These are phyloP conservation scores for Drepana arcuata DNA, from an alignment of 1,140 invertebrate genomes.

Conservation along the genomic window DNA sequence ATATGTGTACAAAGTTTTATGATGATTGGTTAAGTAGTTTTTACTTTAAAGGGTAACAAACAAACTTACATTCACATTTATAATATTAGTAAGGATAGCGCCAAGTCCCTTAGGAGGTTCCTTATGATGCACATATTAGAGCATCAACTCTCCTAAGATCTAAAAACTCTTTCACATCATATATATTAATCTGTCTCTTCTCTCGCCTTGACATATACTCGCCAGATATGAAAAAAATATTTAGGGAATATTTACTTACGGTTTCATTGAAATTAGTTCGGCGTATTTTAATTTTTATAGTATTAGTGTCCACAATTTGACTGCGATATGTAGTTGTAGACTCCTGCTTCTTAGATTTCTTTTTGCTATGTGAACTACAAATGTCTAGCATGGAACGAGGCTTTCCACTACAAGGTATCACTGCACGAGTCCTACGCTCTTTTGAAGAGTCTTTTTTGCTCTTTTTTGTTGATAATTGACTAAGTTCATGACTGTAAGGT, in stretches of 20 bases:
- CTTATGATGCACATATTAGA: no score
- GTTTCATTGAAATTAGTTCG: slow-evolving; percentile 51
- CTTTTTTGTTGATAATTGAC: slow-evolving; percentile 68
- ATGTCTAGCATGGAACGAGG: slow-evolving; percentile 66
- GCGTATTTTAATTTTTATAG: slow-evolving; percentile 67
- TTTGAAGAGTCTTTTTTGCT: slow-evolving; percentile 55
- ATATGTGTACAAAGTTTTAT: no score
- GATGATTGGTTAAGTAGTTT: no score
- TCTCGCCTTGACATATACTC: background rate
- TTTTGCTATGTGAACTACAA: slow-evolving; percentile 63
- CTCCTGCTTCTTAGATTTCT: slow-evolving; percentile 63
- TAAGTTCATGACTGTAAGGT: slow-evolving; percentile 70
- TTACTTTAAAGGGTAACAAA: no score
- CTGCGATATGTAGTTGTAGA: slow-evolving; percentile 62
- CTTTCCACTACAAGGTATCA: slow-evolving; percentile 66
- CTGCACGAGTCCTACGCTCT: slow-evolving; percentile 55
- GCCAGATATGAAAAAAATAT: background rate
- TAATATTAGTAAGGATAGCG: no score
- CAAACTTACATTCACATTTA: no score
- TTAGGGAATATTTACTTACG: slow-evolving; percentile 29
- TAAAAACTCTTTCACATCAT: no score
- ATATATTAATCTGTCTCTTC: no score
- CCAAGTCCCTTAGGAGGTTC: no score
- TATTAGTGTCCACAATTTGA: slow-evolving; percentile 64
- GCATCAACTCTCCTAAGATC: no score